Conservation (phyloP, 1,140 invertebrate species). For the Conopomorpha cramerella region DNA sequence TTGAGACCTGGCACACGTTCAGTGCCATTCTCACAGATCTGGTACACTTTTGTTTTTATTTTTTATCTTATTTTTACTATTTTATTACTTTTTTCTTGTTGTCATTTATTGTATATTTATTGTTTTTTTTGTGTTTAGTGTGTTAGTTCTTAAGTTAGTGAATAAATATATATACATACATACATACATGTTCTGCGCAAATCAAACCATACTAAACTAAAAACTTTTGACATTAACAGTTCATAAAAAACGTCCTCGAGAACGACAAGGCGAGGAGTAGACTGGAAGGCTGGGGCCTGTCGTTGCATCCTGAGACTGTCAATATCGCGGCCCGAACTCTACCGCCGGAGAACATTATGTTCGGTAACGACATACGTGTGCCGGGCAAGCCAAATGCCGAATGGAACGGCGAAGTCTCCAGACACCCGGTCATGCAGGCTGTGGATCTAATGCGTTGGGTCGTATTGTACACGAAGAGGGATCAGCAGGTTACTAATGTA, state of each 20-base stretch:
- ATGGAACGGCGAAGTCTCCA: slow-evolving; percentile 67
- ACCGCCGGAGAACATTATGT: slow-evolving; percentile 67
- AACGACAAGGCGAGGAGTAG: slow-evolving; percentile 66
- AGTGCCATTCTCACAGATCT: too few species aligned
- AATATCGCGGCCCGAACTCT: slow-evolving; percentile 69
- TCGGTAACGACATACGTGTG: slow-evolving; percentile 61
- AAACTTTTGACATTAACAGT: slow-evolving; percentile 57
- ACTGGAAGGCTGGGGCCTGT: slow-evolving; percentile 84
- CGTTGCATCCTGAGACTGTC: slow-evolving; percentile 65
- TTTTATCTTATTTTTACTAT: too few species aligned
- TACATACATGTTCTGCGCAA: too few species aligned
- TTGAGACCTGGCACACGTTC: too few species aligned
- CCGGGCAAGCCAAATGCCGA: slow-evolving; percentile 62
- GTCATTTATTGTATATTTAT: too few species aligned
- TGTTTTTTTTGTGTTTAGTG: too few species aligned
- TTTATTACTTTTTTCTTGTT: too few species aligned
- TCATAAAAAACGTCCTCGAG: slow-evolving; percentile 70
- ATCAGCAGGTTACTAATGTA: slow-evolving; percentile 60
- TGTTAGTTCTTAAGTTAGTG: too few species aligned
- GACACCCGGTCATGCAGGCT: slow-evolving; percentile 61
- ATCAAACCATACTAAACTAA: too few species aligned
- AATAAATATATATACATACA: too few species aligned
- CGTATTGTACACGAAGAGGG: slow-evolving; percentile 67
- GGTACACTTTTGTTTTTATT: too few species aligned
- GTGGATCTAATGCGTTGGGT: slow-evolving; percentile 71